Percentiles rank a stretch among this genome's conserved stretches.
These are phyloP conservation scores for Thecophora atra DNA, from an alignment of 2,888 invertebrate genomes.

Conservation along the genomic window DNA sequence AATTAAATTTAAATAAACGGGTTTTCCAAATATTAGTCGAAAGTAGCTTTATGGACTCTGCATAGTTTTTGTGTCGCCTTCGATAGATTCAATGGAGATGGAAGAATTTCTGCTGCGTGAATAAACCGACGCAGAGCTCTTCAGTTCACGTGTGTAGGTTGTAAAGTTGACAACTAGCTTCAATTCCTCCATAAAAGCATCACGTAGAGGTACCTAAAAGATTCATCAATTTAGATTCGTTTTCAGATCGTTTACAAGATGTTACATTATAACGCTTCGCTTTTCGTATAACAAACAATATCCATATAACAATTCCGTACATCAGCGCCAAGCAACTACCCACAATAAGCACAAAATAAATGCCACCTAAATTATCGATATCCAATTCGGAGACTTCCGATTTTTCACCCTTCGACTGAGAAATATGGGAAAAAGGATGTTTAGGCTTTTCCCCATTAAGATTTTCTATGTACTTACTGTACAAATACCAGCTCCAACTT, in stretches of 20 bases:
- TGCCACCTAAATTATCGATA: constrained; percentile 73
- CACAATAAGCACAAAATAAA: constrained; percentile 71
- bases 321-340: constrained; percentile 64
- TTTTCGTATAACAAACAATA: constrained; percentile 55
- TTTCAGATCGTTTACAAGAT: background rate
- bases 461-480: constrained; percentile 11
- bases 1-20: constrained; percentile 1
- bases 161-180: constrained; percentile 77
- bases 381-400: constrained; percentile 67
- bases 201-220: constrained; percentile 72
- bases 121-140: constrained; percentile 65
- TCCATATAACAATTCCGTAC: constrained; percentile 60
- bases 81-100: constrained; percentile 55
- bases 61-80: constrained; percentile 42
- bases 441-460: background rate
- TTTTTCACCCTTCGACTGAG: constrained; percentile 54
- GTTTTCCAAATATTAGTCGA: background rate
- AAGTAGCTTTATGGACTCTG: constrained; percentile 1
- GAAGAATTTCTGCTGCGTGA: constrained; percentile 62
- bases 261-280: constrained; percentile 59
- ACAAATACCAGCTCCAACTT: constrained; percentile 76
- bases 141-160: constrained; percentile 75
- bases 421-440: constrained; percentile 6
- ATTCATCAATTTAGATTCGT: background rate
- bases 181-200: constrained; percentile 76